Conservation (phyloP, 2,797 vertebrate species). For the Coluber constrictor region DNA sequence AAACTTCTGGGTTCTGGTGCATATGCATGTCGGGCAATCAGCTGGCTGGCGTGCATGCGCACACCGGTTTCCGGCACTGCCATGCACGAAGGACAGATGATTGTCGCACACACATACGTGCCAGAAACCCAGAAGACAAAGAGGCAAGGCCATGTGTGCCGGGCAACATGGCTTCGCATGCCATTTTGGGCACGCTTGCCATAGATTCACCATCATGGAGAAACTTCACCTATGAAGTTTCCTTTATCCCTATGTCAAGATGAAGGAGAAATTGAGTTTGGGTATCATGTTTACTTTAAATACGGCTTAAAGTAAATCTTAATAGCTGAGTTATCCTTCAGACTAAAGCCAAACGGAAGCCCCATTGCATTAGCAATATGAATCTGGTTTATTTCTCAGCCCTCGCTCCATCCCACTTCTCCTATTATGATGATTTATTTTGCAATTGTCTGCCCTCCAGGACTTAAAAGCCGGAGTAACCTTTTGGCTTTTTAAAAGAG, state of each 20-base stretch:
- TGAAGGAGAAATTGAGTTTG: neutral
- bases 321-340: neutral
- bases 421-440: neutral
- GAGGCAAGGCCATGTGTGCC: too few relatives aligned
- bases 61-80: too few relatives aligned
- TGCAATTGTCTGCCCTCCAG: neutral
- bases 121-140: too few relatives aligned
- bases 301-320: neutral
- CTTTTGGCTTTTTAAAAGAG: neutral
- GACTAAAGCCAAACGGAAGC: neutral
- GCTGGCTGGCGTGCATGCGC: too few relatives aligned
- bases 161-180: too few relatives aligned
- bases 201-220: neutral
- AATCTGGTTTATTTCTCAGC: neutral
- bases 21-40: too few relatives aligned
- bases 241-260: neutral
- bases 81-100: too few relatives aligned
- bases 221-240: neutral
- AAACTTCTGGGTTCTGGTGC: too few relatives aligned
- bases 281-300: neutral
- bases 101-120: too few relatives aligned
- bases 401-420: neutral
- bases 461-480: neutral
- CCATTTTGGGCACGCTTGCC: too few relatives aligned
- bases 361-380: neutral